phyloP scores from a whole-genome alignment of 2,797 vertebrate species.

The Cyclopterus lumpus region DNA sequence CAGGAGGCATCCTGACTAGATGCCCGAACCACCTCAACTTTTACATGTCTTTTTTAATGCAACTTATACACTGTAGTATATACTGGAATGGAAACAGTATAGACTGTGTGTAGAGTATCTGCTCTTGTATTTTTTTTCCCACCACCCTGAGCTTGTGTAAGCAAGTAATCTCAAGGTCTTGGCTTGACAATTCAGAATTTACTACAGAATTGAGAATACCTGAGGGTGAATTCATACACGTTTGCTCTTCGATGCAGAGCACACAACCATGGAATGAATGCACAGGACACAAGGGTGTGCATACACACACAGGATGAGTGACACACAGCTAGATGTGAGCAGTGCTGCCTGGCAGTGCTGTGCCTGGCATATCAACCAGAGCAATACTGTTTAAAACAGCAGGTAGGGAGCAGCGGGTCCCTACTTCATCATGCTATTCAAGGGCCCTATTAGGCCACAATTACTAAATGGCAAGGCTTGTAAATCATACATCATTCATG shows the following conservation, averaged over 20 bases:
- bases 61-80: neutral
- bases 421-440: constrained; percentile 82
- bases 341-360: constrained; percentile 54
- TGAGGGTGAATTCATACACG: constrained; percentile 10
- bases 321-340: constrained; percentile 34
- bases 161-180: neutral
- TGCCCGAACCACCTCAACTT: no score
- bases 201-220: constrained; percentile 8
- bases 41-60: no score
- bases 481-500: constrained; percentile 85
- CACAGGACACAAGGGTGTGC: constrained; percentile 12
- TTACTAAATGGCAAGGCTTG: constrained; percentile 82
- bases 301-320: constrained; percentile 29
- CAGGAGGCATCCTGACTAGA: no score
- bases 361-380: constrained; percentile 78
- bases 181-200: neutral
- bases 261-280: constrained; percentile 6
- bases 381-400: constrained; percentile 80
- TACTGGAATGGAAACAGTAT: neutral
- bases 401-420: constrained; percentile 70
- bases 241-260: constrained; percentile 21
- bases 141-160: neutral
- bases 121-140: neutral
- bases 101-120: neutral
- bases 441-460: constrained; percentile 81